phyloP scores from a whole-genome alignment of 64 coral and sea anemone genomes.

The Anthopleura sola region DNA sequence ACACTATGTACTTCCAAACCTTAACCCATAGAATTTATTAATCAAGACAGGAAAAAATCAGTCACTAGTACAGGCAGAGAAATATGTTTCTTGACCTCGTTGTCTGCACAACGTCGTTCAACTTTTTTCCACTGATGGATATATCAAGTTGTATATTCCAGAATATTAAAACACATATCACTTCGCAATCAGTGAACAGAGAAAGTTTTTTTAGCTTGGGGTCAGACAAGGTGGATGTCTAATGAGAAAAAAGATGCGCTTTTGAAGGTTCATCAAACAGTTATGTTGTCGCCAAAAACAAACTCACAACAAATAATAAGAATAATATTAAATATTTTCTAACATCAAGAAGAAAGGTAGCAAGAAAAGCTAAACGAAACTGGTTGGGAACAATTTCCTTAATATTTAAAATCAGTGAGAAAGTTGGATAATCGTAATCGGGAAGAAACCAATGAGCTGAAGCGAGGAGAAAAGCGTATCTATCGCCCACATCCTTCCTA shows the following conservation, averaged over 20 bases:
- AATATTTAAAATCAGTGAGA: neutral
- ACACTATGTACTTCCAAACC: no score
- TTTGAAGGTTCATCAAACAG: neutral
- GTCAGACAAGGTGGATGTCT: neutral
- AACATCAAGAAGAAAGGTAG: no score
- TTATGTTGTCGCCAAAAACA: neutral
- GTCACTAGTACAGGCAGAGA: neutral
- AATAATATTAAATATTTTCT: no score
- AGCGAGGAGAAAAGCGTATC: neutral
- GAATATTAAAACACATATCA: neutral
- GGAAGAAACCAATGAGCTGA: neutral
- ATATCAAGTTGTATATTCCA: neutral
- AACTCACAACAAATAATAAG: no score
- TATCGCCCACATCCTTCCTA: neutral
- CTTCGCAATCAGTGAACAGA: neutral
- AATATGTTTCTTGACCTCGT: neutral
- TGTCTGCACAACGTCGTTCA: neutral
- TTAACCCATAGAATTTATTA: neutral
- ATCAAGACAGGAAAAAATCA: neutral
- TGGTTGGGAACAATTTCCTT: no score
- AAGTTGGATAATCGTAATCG: neutral
- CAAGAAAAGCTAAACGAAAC: no score
- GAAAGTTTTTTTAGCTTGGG: neutral
- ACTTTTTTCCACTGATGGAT: neutral
- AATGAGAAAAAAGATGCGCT: neutral